Percentiles rank a stretch among this genome's conserved stretches.
Conservation (phyloP, 1,140 invertebrate genomes). For the Zaprionus kolodkinae region DNA sequence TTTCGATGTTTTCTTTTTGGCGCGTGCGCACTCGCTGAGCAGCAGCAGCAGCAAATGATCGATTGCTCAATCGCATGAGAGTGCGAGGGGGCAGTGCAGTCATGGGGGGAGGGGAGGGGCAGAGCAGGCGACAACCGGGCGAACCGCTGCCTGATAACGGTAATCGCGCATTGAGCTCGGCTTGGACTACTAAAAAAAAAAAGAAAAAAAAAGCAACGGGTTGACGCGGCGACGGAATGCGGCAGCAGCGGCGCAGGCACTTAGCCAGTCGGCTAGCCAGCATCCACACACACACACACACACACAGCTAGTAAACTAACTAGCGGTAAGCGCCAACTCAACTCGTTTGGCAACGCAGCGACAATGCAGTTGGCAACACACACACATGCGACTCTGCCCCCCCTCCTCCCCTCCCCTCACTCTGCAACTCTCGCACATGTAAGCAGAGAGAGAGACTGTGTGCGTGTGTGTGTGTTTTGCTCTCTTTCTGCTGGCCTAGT, state of each 20-base stretch:
- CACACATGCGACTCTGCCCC: background rate
- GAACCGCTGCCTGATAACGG: conserved; percentile 66
- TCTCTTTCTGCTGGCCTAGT: conserved; percentile 52
- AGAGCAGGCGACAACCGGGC: conserved; percentile 33
- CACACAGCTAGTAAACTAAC: conserved; percentile 17
- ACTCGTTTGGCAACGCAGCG: conserved; percentile 72
- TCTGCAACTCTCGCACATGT: conserved; percentile 8
- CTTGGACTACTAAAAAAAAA: conserved; percentile 39
- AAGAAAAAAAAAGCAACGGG: conserved; percentile 54
- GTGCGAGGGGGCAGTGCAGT: conserved; percentile 21
- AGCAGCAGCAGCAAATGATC: conserved; percentile 13
- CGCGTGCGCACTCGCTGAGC: conserved; percentile 62
- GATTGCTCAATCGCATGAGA: conserved; percentile 63
- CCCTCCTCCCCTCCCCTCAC: background rate
- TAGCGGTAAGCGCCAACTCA: conserved; percentile 69
- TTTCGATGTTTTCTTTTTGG: conserved; percentile 42
- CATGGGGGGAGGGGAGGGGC: background rate
- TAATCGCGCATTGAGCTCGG: conserved; percentile 54
- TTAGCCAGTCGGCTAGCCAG: conserved; percentile 22
- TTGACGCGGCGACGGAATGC: conserved; percentile 68
- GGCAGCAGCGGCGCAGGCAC: conserved; percentile 35
- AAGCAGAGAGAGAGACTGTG: background rate
- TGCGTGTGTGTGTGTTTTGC: conserved; percentile 22
- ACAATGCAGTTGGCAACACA: conserved; percentile 33
- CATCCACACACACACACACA: background rate